These are phyloP conservation scores for Poecilia gillii DNA, from an alignment of 2,797 vertebrate genomes.

Conservation along the genomic window DNA sequence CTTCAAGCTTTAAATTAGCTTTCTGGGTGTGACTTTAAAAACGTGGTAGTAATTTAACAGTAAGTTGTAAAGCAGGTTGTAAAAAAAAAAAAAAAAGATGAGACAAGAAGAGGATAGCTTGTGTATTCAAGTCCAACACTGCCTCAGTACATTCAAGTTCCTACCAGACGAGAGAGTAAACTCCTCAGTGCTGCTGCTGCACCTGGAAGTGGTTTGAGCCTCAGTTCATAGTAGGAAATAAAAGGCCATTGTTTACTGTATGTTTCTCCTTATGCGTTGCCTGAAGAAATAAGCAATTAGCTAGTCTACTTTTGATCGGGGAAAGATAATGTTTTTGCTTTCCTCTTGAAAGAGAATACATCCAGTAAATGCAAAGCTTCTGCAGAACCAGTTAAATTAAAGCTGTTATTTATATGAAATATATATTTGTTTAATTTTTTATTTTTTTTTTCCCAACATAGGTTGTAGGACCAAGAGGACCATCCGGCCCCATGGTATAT, in stretches of 20 bases:
- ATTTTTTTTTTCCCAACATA: conserved; percentile 48
- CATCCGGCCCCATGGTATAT: conserved; percentile 89
- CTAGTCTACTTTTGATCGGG: conserved; percentile 41
- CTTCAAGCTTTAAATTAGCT: background rate
- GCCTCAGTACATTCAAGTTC: conserved; percentile 36
- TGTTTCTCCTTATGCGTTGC: conserved; percentile 54
- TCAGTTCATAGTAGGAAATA: conserved; percentile 60
- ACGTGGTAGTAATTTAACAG: background rate
- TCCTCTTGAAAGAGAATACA: conserved; percentile 21
- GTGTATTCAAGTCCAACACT: conserved; percentile 60
- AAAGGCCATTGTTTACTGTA: conserved; percentile 71
- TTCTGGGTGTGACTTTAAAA: background rate
- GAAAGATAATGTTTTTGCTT: conserved; percentile 32
- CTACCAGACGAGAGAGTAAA: conserved; percentile 19
- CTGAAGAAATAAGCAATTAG: conserved; percentile 62
- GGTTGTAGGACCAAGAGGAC: conserved; percentile 93
- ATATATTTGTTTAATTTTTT: background rate
- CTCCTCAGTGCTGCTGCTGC: conserved; percentile 32
- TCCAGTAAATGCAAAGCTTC: conserved; percentile 19
- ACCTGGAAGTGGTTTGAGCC: conserved; percentile 74
- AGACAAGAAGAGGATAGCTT: conserved; percentile 19
- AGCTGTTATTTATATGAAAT: background rate
- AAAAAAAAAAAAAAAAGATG: background rate
- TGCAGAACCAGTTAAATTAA: background rate
- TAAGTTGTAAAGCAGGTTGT: background rate